A percentile compares a stretch with the other conserved stretches of the same genome.
These are phyloP conservation scores for Streblospio benedicti DNA, from an alignment of 1,140 invertebrate genomes.

Conservation along the genomic window DNA sequence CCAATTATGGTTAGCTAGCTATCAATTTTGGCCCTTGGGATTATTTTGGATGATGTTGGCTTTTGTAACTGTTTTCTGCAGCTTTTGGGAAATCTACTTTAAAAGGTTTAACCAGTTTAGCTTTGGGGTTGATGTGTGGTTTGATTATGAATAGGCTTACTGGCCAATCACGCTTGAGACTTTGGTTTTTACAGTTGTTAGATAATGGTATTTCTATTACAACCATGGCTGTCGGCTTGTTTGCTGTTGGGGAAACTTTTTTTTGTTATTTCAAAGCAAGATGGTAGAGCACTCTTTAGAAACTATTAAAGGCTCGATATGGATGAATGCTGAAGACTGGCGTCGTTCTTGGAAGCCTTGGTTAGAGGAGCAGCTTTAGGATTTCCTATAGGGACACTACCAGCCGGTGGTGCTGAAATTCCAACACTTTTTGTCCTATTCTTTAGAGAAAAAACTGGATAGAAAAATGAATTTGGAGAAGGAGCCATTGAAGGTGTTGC, in stretches of 20 bases:
- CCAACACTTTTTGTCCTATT: background rate
- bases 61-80: background rate
- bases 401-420: background rate
- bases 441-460: background rate
- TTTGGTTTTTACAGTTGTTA: background rate
- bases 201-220: background rate
- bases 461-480: background rate
- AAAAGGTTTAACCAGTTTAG: background rate
- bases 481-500: background rate
- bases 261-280: background rate
- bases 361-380: background rate
- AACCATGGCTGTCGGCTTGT: background rate
- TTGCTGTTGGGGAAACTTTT: background rate
- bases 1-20: background rate
- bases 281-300: background rate
- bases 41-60: background rate
- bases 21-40: background rate
- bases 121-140: background rate
- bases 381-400: background rate
- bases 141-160: background rate
- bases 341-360: background rate
- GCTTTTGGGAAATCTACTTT: background rate
- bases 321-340: background rate
- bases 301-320: background rate
- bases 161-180: background rate